Base-by-base conservation (phyloP, 2,888 invertebrate species). In the Dolichopus griseipennis region DNA sequence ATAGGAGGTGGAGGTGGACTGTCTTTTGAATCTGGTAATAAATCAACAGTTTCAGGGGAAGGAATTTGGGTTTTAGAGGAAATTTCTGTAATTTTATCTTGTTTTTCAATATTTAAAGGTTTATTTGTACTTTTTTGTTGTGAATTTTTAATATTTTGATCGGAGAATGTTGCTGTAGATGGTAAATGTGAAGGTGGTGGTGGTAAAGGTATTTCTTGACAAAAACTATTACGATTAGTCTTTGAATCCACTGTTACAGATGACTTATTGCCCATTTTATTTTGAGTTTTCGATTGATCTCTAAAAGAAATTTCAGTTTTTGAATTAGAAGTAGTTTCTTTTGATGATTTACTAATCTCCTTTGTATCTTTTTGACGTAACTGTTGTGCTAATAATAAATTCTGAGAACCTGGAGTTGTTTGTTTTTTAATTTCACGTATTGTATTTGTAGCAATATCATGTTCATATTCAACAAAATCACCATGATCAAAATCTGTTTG, bases 1-100 rank as follows among this genome's bases (percentile, higher is more conserved):
- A 81, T 73, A 18, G 82, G 82, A 52, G 81, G 81, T n/a, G 81
- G 81, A 15, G 81, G 82, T 4, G 82, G 82, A 69, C 80, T 77
- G 15, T 79, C 80, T 33, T 75, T 76, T 4, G 82, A 82, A 52
- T 77, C 76, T 0, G 76, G 76, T 22, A 41, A 41, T 43, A 78
- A 52, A 68, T 75, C 76, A 34, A 72, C 70, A 52, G 66, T 68
- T n/a, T 61, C 20, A 27, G 61, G 64, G 21, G 63, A 64, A 15
- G 65, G 65, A 4, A 63, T 66, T 66, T 70, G 66, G 15, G 66
- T 67, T 27, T 68, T 64, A n/a, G 73, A 69, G 0, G 75, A 69
- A 10, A 65, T 67, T 43, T 71, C 65, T 64, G 70, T 65, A 1
- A 68, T 21, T 27, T 70, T 61, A 22, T 72, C 67, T 37, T 68